Conservation (phyloP, 2,888 invertebrate genomes). For the Agonopterix alstromeriana region DNA sequence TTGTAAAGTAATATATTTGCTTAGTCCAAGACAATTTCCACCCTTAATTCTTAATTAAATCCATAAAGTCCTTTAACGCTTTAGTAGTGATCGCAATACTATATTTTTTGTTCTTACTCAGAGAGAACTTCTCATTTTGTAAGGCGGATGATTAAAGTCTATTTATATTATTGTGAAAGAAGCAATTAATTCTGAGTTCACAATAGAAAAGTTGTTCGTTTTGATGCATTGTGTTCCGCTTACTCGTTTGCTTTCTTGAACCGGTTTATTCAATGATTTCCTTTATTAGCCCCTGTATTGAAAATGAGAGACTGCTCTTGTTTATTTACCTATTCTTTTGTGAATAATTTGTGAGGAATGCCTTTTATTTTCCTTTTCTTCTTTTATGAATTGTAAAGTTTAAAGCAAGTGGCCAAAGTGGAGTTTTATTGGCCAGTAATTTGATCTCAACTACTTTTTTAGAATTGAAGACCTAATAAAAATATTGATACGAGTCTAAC, state of each 20-base stretch:
- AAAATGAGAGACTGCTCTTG: slow-evolving; percentile 36
- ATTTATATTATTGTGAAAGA: slow-evolving; percentile 45
- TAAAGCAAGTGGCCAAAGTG: too few species aligned
- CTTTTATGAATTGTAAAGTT: too few species aligned
- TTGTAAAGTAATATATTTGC: too few species aligned
- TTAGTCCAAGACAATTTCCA: too few species aligned
- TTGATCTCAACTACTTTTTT: too few species aligned
- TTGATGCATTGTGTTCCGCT: slow-evolving; percentile 65
- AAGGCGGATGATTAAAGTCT: slow-evolving; percentile 34
- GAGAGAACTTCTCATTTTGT: slow-evolving; percentile 30
- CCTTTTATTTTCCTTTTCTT: too few species aligned
- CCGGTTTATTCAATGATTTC: slow-evolving; percentile 61
- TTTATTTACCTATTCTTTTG: slow-evolving; percentile 17
- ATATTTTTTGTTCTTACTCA: slow-evolving; percentile 26
- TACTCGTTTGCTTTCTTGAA: slow-evolving; percentile 61
- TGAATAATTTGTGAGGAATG: too few species aligned
- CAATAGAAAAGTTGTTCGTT: slow-evolving; percentile 67
- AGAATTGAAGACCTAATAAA: too few species aligned
- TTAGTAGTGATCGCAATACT: background rate
- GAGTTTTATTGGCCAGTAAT: too few species aligned
- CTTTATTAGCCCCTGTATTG: slow-evolving; percentile 63
- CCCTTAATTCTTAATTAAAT: too few species aligned
- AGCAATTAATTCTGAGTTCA: slow-evolving; percentile 68
- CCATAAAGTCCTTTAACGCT: too few species aligned
- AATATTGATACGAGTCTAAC: too few species aligned